phyloP scores from a whole-genome alignment of 1,140 invertebrate species.

The Episyrphus balteatus region DNA sequence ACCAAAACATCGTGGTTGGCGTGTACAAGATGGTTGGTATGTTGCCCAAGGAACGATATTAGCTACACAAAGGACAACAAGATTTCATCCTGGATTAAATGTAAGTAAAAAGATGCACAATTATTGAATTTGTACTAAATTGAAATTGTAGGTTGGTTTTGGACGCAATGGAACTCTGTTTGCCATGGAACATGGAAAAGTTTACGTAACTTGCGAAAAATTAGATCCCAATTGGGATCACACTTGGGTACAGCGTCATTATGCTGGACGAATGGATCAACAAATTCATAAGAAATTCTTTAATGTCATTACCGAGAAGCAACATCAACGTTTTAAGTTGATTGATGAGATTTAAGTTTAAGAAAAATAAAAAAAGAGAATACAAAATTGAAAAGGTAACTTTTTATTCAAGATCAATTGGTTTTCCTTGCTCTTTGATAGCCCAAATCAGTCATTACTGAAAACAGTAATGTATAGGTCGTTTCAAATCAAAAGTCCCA shows the following conservation, averaged over 20 bases:
- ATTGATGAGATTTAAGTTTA: slow-evolving; percentile 50
- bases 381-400: too few relatives aligned
- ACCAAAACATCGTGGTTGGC: slow-evolving; percentile 62
- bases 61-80: slow-evolving; percentile 51
- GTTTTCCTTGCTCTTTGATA: too few relatives aligned
- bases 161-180: slow-evolving; percentile 63
- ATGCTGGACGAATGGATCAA: slow-evolving; percentile 46
- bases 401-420: too few relatives aligned
- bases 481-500: too few relatives aligned
- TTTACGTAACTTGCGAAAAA: slow-evolving; percentile 65
- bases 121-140: neutral
- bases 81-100: slow-evolving; percentile 72
- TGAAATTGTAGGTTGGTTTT: slow-evolving; percentile 55
- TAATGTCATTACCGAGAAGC: slow-evolving; percentile 61
- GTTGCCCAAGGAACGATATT: slow-evolving; percentile 56
- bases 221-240: slow-evolving; percentile 60
- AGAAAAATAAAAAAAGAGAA: neutral
- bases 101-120: slow-evolving; percentile 40
- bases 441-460: too few relatives aligned
- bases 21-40: slow-evolving; percentile 50
- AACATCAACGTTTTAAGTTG: slow-evolving; percentile 62
- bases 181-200: slow-evolving; percentile 59
- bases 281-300: slow-evolving; percentile 73
- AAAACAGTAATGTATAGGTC: too few relatives aligned
- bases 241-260: slow-evolving; percentile 51